These are phyloP conservation scores for Trichogramma dendrolimi DNA, from an alignment of 2,888 invertebrate species.

Conservation along the genomic window DNA sequence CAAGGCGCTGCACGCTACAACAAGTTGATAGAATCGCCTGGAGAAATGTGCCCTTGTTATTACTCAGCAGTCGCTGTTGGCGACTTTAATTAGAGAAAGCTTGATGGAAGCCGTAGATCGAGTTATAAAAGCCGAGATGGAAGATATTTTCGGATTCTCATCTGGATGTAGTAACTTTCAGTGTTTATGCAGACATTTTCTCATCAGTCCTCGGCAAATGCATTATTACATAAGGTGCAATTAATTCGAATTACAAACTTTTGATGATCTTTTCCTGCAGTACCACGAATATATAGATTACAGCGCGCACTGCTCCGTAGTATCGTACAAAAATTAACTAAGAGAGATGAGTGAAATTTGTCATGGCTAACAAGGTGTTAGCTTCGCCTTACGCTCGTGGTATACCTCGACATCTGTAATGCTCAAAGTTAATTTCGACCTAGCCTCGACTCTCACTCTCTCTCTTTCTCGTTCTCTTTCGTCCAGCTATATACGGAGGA, in stretches of 20 bases:
- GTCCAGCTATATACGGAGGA: no score
- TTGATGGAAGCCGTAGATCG: constrained; percentile 39
- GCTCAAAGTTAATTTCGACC: constrained; percentile 46
- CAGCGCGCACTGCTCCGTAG: no score
- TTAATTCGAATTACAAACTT: no score
- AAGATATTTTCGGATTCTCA: no score
- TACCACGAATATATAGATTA: no score
- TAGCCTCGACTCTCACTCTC: background rate
- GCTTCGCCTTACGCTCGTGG: constrained; percentile 37
- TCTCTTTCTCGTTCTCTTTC: no score
- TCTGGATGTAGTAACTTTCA: no score
- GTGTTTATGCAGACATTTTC: no score
- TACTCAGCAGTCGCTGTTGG: constrained; percentile 21
- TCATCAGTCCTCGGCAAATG: no score
- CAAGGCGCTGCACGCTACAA: constrained; percentile 8
- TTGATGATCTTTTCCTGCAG: no score
- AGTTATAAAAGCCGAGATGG: constrained; percentile 30
- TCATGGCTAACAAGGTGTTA: constrained; percentile 50
- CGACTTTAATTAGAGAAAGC: constrained; percentile 34
- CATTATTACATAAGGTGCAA: no score
- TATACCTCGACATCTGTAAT: constrained; percentile 47
- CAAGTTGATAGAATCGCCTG: constrained; percentile 23
- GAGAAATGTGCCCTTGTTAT: constrained; percentile 23
- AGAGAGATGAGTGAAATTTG: constrained; percentile 45
- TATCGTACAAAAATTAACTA: constrained; percentile 13